Percentiles rank a stretch among this genome's conserved stretches.
Evolutionary conservation across 2,888 invertebrate genomes (phyloP).

Genomic region (Hesperia comma): DNA sequence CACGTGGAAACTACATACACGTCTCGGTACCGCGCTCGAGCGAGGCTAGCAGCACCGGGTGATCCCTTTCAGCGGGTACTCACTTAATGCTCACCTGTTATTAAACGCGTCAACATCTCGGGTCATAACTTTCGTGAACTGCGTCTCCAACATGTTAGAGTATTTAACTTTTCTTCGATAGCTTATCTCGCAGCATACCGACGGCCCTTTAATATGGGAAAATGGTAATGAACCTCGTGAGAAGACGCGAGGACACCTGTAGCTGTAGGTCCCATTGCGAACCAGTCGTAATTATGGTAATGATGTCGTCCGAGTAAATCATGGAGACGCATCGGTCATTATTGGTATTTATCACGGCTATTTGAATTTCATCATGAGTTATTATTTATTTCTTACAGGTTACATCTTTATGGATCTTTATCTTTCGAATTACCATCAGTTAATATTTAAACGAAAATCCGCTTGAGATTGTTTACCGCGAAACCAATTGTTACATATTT

Average conservation of each 20-base stretch:
- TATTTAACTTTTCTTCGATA: conserved; percentile 25
- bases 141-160: background rate
- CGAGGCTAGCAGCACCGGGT: background rate
- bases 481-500: background rate
- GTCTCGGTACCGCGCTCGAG: background rate
- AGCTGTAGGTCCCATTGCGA: conserved; percentile 32
- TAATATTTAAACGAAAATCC: background rate
- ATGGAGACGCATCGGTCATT: conserved; percentile 31
- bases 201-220: conserved; percentile 31
- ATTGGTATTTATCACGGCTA: conserved; percentile 32
- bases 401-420: background rate
- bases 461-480: background rate
- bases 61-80: background rate
- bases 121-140: background rate
- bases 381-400: conserved; percentile 1
- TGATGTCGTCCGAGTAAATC: conserved; percentile 31
- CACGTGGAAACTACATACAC: conserved; percentile 4
- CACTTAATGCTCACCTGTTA: background rate
- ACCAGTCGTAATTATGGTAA: conserved; percentile 36
- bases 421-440: background rate
- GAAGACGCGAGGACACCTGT: conserved; percentile 36
- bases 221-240: conserved; percentile 36
- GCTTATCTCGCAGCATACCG: conserved; percentile 31
- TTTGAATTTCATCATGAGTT: conserved; percentile 25
- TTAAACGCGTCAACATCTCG: background rate